A percentile compares a stretch with the other conserved stretches of the same genome.
phyloP scores from a whole-genome alignment of 2,888 invertebrate species.

The Busseola fusca region DNA sequence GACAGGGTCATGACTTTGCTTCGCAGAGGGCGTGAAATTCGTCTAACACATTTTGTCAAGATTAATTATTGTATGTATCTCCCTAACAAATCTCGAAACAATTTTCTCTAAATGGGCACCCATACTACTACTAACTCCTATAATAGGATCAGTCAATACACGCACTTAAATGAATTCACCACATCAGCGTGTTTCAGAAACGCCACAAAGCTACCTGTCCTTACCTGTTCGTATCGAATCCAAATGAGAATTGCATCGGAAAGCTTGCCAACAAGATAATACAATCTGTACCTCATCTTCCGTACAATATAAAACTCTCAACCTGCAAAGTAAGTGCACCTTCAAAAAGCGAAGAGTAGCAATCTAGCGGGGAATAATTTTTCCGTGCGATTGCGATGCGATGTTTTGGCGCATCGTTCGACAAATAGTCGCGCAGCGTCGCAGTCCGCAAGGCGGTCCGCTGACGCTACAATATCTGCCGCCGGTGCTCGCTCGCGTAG shows the following conservation, averaged over 20 bases:
- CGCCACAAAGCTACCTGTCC: constrained; percentile 55
- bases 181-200: constrained; percentile 36
- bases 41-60: constrained; percentile 64
- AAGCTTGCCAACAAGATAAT: constrained; percentile 86
- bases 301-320: constrained; percentile 82
- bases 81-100: constrained; percentile 53
- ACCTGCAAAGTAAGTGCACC: constrained; percentile 82
- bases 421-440: constrained; percentile 81
- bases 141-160: constrained; percentile 21
- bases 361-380: constrained; percentile 85
- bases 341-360: constrained; percentile 84
- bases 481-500: constrained; percentile 69
- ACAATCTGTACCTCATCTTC: constrained; percentile 82
- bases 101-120: constrained; percentile 48
- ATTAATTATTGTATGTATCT: constrained; percentile 65
- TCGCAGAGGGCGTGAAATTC: constrained; percentile 60
- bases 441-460: constrained; percentile 83
- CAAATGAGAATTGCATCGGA: constrained; percentile 81
- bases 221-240: constrained; percentile 73
- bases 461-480: constrained; percentile 84
- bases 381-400: constrained; percentile 86
- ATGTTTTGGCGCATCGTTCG: constrained; percentile 88
- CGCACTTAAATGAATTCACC: constrained; percentile 28
- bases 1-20: constrained; percentile 62
- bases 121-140: constrained; percentile 34